These are phyloP conservation scores for Ennomos quercinarius DNA, from an alignment of 2,888 invertebrate genomes.

Conservation along the genomic window DNA sequence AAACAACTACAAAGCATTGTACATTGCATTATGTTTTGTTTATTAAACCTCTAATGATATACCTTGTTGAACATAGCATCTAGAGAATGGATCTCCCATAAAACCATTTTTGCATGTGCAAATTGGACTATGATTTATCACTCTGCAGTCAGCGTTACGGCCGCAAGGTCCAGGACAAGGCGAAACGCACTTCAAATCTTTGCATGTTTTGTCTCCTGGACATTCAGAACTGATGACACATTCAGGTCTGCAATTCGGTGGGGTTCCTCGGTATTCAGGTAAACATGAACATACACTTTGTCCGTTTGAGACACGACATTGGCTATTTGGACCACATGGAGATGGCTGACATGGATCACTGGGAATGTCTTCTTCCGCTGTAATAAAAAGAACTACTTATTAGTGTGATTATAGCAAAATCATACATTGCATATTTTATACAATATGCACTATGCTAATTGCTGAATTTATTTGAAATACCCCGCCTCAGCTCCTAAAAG, in stretches of 20 bases:
- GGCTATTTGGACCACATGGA: conserved; percentile 88
- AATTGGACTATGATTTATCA: conserved; percentile 90
- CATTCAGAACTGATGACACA: conserved; percentile 90
- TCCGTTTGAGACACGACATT: conserved; percentile 84
- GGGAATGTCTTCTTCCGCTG: conserved; percentile 65
- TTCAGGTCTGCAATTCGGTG: conserved; percentile 90
- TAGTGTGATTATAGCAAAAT: no score
- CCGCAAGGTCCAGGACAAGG: conserved; percentile 91
- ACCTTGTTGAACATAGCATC: conserved; percentile 84
- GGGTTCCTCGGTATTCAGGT: conserved; percentile 87
- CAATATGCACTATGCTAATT: no score
- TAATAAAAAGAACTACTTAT: conserved; percentile 38
- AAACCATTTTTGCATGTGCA: conserved; percentile 87
- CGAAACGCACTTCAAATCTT: conserved; percentile 89
- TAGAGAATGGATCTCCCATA: conserved; percentile 88
- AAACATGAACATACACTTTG: conserved; percentile 90
- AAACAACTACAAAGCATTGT: no score
- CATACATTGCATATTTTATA: no score
- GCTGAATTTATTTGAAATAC: no score
- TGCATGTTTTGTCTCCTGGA: conserved; percentile 86
- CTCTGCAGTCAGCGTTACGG: conserved; percentile 88
- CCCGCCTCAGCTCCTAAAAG: no score
- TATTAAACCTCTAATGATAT: no score
- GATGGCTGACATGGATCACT: conserved; percentile 85
- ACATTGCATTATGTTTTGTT: no score